Conservation (phyloP, 1,140 invertebrate genomes). For the Lerema accius region DNA sequence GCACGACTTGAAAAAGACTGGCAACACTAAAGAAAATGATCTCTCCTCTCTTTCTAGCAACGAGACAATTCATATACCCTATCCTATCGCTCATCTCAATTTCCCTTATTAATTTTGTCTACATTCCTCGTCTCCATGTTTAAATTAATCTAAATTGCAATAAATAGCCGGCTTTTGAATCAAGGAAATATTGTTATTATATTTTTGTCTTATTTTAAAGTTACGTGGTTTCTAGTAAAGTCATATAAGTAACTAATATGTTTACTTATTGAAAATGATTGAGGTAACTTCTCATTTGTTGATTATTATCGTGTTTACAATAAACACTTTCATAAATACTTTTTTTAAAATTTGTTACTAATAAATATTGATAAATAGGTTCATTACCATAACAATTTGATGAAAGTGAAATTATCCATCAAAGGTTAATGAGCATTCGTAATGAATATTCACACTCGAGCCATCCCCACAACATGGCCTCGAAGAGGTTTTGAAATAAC, state of each 20-base stretch:
- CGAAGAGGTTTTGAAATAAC: slow-evolving; percentile 58
- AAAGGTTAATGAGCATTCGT: background rate
- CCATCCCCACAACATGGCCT: slow-evolving; percentile 39
- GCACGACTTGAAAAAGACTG: slow-evolving; percentile 73
- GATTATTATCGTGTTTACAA: no score
- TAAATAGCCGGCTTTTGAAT: slow-evolving; percentile 45
- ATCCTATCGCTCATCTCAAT: slow-evolving; percentile 57
- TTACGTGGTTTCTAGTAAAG: no score
- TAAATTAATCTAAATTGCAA: slow-evolving; percentile 74
- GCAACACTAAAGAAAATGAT: slow-evolving; percentile 57
- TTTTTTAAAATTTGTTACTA: no score
- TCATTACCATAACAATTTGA: no score
- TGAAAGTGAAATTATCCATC: no score
- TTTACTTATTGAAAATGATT: no score
- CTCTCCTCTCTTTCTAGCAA: slow-evolving; percentile 46
- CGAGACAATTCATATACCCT: slow-evolving; percentile 6
- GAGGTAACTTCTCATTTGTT: no score
- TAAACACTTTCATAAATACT: no score
- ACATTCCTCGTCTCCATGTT: slow-evolving; percentile 43
- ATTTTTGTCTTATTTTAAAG: no score
- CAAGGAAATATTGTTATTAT: no score
- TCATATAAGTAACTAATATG: no score
- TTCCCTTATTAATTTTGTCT: slow-evolving; percentile 66
- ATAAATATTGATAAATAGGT: no score
- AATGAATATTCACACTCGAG: slow-evolving; percentile 41